phyloP scores from a whole-genome alignment of 2,888 invertebrate genomes.

The Celastrina argiolus region DNA sequence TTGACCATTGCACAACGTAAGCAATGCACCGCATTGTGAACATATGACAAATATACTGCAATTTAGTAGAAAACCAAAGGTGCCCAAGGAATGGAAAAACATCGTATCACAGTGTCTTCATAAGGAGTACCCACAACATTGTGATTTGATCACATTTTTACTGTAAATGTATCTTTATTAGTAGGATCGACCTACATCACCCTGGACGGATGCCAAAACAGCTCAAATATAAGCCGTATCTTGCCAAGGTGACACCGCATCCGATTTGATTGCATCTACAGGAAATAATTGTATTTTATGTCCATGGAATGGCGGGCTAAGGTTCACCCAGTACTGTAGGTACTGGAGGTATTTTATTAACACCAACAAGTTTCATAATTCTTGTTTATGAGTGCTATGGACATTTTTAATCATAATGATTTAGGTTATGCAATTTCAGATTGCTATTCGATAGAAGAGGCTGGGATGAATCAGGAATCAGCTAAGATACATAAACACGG shows the following conservation, averaged over 20 bases:
- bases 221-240: conserved; percentile 42
- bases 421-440: no score
- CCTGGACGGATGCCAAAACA: conserved; percentile 56
- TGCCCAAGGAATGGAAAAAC: no score
- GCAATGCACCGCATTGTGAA: no score
- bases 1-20: background rate
- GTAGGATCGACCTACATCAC: conserved; percentile 49
- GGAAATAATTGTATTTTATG: conserved; percentile 18
- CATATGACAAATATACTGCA: no score
- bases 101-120: no score
- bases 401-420: background rate
- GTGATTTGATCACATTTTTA: background rate
- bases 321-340: no score
- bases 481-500: no score
- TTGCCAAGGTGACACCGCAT: conserved; percentile 60
- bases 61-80: no score
- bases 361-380: no score
- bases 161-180: conserved; percentile 18
- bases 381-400: background rate
- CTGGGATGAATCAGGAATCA: no score
- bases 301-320: background rate
- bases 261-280: conserved; percentile 20
- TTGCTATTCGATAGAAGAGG: no score
- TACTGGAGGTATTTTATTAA: no score
- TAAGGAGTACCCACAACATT: background rate